Evolutionary conservation across 2,797 vertebrate species (phyloP), one percentile per base, ranked within the genome.

Genomic region (Erethizon dorsatum): DNA sequence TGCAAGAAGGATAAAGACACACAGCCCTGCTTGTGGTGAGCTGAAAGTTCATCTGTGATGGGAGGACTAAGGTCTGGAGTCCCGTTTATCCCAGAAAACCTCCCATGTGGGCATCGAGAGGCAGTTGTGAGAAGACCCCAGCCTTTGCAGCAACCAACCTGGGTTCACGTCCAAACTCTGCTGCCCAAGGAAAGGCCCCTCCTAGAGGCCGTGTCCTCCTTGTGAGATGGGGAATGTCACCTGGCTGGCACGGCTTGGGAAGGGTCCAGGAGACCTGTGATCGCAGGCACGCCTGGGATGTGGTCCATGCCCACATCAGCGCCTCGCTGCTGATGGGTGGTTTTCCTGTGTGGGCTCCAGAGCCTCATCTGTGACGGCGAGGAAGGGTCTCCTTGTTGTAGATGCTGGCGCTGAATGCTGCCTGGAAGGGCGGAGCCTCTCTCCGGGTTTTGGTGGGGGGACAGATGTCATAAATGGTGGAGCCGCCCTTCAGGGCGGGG

Each of bases 281-380:
- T 13, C 0, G 2, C 4, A 2, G 15, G 47, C 0, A 0, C 0
- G 7, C 1, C 8, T 41, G 37, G 41, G 2, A 1, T 0, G 0
- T 1, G 13, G 56, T 0, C 12, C 33, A 0, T 0, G 2, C 75
- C 3, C 10, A 20, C 0, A 6, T n/a, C 6, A 0, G 26, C 1
- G 14, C 56, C 71, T 33, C 6, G 24, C 31, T 20, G 9, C 6
- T 2, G 1, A 13, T 2, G 7, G 0, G n/a, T 14, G 18, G 5
- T 1, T 57, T 41, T 41, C 61, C 45, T 11, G 9, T 1, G 0
- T 8, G 28, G n/a, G n/a, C 41, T 18, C 28, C 14, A 0, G 47
- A 10, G 10, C 6, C 33, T 20, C 0, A 0, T 18, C 26, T 10
- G 6, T 10, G 18, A 1, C 0, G 17, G 31, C 2, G 26, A 14